These are phyloP conservation scores for Seira musarum DNA, from an alignment of 2,888 invertebrate genomes.

Conservation along the genomic window DNA sequence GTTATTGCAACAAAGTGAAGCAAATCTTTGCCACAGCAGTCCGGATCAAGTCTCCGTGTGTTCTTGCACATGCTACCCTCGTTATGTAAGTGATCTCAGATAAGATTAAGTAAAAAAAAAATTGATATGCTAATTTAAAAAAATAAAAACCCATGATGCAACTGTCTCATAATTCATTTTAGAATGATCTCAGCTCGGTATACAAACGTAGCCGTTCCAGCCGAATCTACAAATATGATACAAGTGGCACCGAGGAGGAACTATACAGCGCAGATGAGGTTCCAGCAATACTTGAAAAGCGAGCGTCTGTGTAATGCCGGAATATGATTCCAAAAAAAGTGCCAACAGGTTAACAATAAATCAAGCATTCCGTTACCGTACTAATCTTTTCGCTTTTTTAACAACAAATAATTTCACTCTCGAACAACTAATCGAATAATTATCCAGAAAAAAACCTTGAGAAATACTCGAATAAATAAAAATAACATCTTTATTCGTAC, in stretches of 20 bases:
- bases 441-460: too few relatives aligned
- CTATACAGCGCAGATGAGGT: conserved; percentile 68
- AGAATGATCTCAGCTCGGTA: conserved; percentile 66
- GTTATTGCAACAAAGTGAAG: conserved; percentile 60
- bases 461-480: background rate
- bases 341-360: too few relatives aligned
- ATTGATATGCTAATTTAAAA: background rate
- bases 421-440: too few relatives aligned
- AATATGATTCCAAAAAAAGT: background rate
- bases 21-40: conserved; percentile 56
- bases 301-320: conserved; percentile 65
- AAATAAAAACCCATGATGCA: background rate
- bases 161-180: conserved; percentile 28
- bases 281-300: conserved; percentile 69
- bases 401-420: too few relatives aligned
- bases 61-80: conserved; percentile 68
- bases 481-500: background rate
- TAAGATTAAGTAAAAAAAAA: background rate
- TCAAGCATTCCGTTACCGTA: too few relatives aligned
- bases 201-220: conserved; percentile 67
- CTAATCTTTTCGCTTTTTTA: too few relatives aligned
- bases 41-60: conserved; percentile 67
- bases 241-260: conserved; percentile 69
- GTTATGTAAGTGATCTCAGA: conserved; percentile 59
- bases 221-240: conserved; percentile 67